Conservation (phyloP, 2,113 vertebrate species). For the Lepidothrix coronata region DNA sequence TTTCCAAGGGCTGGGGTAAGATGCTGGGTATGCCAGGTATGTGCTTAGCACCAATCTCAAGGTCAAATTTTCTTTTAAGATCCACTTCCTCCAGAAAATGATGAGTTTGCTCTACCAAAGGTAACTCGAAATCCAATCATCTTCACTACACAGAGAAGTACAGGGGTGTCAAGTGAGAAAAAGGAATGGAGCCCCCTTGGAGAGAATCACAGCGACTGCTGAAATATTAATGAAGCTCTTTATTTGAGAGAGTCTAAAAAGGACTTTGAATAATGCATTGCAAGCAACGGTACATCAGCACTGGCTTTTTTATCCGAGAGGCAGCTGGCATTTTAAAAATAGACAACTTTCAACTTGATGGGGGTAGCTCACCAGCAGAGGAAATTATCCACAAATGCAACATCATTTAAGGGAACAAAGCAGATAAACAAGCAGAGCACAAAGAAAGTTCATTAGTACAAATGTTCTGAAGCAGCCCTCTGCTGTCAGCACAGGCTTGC, state of each 20-base stretch:
- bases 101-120: not conserved
- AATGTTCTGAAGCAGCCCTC: not conserved
- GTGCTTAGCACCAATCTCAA: not conserved
- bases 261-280: constrained; percentile 68
- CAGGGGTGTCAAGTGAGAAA: constrained; percentile 32
- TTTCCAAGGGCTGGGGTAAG: not conserved
- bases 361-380: constrained; percentile 24
- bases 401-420: constrained; percentile 33
- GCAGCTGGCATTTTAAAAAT: constrained; percentile 66
- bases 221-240: constrained; percentile 67
- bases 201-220: constrained; percentile 48
- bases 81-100: not conserved
- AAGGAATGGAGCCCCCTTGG: constrained; percentile 17
- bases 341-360: constrained; percentile 55
- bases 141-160: not conserved
- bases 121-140: not conserved
- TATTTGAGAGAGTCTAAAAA: constrained; percentile 57
- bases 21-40: not conserved
- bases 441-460: constrained; percentile 27
- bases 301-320: constrained; percentile 36
- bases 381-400: constrained; percentile 44
- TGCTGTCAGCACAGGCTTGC: not conserved
- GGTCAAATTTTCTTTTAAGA: constrained; percentile 4
- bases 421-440: constrained; percentile 23
- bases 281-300: constrained; percentile 51